phyloP scores from a whole-genome alignment of 2,888 invertebrate genomes.

The Branchipolynoe longqiensis region DNA sequence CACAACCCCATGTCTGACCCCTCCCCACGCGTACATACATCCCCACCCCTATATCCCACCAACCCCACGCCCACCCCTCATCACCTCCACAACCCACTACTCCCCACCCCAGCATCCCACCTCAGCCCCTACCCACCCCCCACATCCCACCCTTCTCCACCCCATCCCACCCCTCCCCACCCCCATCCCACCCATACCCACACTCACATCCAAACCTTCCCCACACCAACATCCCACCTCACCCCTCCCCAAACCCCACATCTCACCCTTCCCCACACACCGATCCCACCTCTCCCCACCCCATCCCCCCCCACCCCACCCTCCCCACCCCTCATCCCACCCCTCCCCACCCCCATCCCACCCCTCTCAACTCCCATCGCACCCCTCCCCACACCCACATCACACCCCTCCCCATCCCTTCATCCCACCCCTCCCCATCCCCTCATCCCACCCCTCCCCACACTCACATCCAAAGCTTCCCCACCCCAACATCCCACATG shows the following conservation, averaged over 20 bases:
- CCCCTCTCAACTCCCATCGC: neutral
- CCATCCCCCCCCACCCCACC: neutral
- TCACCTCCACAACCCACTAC: neutral
- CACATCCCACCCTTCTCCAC: too few species aligned
- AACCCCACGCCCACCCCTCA: neutral
- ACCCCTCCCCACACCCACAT: slow-evolving; percentile 8
- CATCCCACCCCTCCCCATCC: neutral
- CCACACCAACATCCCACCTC: too few species aligned
- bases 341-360: neutral
- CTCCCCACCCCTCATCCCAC: too few species aligned
- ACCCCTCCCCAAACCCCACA: too few species aligned
- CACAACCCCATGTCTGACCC: neutral
- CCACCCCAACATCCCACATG: neutral
- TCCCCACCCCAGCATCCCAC: too few species aligned
- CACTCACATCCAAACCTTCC: too few species aligned
- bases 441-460: neutral
- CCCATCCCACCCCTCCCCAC: neutral
- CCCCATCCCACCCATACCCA: neutral
- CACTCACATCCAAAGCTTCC: neutral
- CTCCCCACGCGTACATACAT: neutral
- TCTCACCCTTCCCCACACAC: too few species aligned
- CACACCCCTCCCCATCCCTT: neutral
- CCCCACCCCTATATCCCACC: too few species aligned
- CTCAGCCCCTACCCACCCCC: too few species aligned
- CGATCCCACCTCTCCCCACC: too few species aligned